Conservation (phyloP, 2,888 invertebrate genomes). For the Melipona beecheii region DNA sequence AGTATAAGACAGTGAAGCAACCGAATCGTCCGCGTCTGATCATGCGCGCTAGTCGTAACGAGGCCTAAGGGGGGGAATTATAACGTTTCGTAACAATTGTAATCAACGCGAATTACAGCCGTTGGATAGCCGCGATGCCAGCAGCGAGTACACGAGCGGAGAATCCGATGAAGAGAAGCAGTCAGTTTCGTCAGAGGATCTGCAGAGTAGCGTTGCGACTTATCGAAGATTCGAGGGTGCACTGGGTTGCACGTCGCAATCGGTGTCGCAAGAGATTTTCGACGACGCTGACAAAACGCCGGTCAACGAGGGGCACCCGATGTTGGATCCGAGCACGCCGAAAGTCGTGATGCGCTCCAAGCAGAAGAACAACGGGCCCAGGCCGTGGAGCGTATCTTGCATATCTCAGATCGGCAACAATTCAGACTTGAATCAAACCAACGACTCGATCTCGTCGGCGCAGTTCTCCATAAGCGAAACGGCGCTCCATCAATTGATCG, state of each 20-base stretch:
- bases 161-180: conserved; percentile 89
- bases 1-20: background rate
- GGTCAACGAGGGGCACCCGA: conserved; percentile 69
- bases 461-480: conserved; percentile 95
- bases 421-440: conserved; percentile 71
- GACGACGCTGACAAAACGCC: conserved; percentile 79
- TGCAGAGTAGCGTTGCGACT: conserved; percentile 90
- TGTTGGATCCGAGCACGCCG: conserved; percentile 75
- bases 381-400: conserved; percentile 96
- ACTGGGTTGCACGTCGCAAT: conserved; percentile 75
- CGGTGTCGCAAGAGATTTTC: conserved; percentile 82
- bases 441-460: conserved; percentile 76
- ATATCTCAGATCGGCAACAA: conserved; percentile 88
- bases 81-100: conserved; percentile 56
- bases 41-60: conserved; percentile 37
- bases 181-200: conserved; percentile 91
- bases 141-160: conserved; percentile 93
- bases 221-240: conserved; percentile 85
- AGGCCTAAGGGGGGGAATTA: conserved; percentile 38
- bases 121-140: conserved; percentile 93
- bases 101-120: conserved; percentile 83
- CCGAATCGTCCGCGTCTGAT: conserved; percentile 5
- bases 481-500: conserved; percentile 90
- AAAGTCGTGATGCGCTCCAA: conserved; percentile 89
- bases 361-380: conserved; percentile 85